Percentiles rank a stretch among this genome's conserved stretches.
These are phyloP conservation scores for Lacerta bilineata DNA, from an alignment of 2,797 vertebrate species.

Conservation along the genomic window DNA sequence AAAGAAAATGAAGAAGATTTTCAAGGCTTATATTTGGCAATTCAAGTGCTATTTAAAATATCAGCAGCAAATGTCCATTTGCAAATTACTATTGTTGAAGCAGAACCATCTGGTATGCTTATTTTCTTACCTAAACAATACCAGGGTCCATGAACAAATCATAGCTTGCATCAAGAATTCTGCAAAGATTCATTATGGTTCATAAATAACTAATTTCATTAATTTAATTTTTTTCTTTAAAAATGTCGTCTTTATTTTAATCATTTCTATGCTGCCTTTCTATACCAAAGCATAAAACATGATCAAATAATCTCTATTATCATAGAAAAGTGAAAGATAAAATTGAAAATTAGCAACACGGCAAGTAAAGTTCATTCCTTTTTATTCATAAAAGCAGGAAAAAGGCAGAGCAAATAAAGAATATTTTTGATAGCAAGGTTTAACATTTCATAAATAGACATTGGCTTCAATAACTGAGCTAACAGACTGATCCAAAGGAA, in stretches of 20 bases:
- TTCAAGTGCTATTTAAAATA: neutral
- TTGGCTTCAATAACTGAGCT: neutral
- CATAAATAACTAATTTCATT: neutral
- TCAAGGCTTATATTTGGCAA: neutral
- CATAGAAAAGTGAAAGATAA: neutral
- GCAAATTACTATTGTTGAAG: neutral
- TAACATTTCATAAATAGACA: neutral
- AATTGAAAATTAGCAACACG: neutral
- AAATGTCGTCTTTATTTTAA: neutral
- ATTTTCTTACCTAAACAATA: conserved; percentile 1
- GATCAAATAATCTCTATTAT: neutral
- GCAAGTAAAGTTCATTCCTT: neutral
- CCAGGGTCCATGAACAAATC: neutral
- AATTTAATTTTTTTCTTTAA: neutral
- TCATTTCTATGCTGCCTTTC: neutral
- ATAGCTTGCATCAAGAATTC: neutral
- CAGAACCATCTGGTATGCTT: neutral
- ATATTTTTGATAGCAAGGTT: conserved; percentile 5
- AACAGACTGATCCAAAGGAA: neutral
- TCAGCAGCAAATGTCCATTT: neutral
- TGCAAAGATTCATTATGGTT: conserved; percentile 48
- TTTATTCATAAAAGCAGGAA: rapidly evolving
- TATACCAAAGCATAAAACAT: neutral
- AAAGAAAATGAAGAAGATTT: neutral
- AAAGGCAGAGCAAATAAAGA: neutral